Base-by-base conservation (phyloP, 2,888 invertebrate species). In the Meloe dianella region DNA sequence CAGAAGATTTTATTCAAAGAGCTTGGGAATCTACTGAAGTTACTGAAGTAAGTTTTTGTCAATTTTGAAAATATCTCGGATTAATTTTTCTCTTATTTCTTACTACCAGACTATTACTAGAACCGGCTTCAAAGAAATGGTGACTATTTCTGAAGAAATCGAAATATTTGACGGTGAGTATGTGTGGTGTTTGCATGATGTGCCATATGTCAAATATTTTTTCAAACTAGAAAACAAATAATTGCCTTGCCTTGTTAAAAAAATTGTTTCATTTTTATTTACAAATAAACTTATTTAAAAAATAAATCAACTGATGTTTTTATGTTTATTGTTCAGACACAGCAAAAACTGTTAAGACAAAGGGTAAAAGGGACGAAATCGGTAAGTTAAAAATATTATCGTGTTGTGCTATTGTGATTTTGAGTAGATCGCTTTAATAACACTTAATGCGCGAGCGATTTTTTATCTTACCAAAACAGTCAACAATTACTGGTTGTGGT, bases 1-100 rank as follows among this genome's bases (percentile, higher is more conserved):
- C 93, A 2, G 92, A 94, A 84, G 95, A 95, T 83, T 95, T 95
- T 80, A 89, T 91, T 70, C 89, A 91, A 57, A 89, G 90, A 68
- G 90, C 91, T 78, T 94, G 94, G 94, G 94, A 94, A 86, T 86
- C 89, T 70, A 88, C 89, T 75, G 90, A 90, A 84, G 87, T 89
- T 59, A 85, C 86, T 68, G 89, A 90, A 88, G 91, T 92, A 82
- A 80, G 71, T 75, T 59, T 60, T 58, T 63, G 51, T 20, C 20
- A 10, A 10, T 8, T 20, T 47, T 20, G 3, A 17, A 47, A 20
- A 20, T 20, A 20, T n/a, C 6, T 41, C 17, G 7, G 1, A 20
- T 60, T n/a, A n/a, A n/a, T 61, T 61, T 22, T 61, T 24, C 6
- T 41, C 6, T 7, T 8, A 17, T n/a, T 41, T 17, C 8, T 4